phyloP scores from a whole-genome alignment of 2,113 vertebrate genomes.

The Ophthalmolycus amberensis region DNA sequence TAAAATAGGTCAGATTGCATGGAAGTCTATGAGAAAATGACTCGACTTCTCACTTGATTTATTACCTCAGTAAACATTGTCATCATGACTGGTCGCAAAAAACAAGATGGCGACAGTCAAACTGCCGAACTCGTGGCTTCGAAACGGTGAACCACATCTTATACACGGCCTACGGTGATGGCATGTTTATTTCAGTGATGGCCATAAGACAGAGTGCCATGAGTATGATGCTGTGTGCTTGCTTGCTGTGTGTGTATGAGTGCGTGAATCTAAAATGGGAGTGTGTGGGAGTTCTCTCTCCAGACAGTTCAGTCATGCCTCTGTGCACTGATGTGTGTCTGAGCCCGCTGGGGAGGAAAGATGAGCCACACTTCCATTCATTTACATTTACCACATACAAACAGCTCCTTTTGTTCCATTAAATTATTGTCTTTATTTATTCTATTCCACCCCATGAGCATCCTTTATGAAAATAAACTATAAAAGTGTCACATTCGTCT shows the following conservation, averaged over 20 bases:
- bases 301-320: constrained; percentile 60
- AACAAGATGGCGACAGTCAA: background rate
- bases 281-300: constrained; percentile 59
- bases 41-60: background rate
- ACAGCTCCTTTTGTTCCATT: background rate
- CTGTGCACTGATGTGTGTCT: constrained; percentile 51
- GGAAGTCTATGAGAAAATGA: background rate
- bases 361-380: constrained; percentile 11
- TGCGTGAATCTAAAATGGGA: constrained; percentile 55
- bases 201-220: background rate
- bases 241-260: constrained; percentile 13
- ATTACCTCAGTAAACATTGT: background rate
- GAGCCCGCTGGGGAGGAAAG: constrained; percentile 3
- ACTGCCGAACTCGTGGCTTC: background rate
- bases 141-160: background rate
- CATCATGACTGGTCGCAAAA: background rate
- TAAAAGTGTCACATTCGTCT: background rate
- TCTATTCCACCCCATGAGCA: background rate
- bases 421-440: constrained; percentile 6
- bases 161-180: background rate
- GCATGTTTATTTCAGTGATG: constrained; percentile 55
- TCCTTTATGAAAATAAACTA: background rate
- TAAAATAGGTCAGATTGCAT: background rate
- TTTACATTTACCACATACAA: constrained; percentile 15
- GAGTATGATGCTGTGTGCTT: background rate